A percentile compares a stretch with the other conserved stretches of the same genome.
phyloP scores from a whole-genome alignment of 2,113 vertebrate species.

The Cepphus grylle region DNA sequence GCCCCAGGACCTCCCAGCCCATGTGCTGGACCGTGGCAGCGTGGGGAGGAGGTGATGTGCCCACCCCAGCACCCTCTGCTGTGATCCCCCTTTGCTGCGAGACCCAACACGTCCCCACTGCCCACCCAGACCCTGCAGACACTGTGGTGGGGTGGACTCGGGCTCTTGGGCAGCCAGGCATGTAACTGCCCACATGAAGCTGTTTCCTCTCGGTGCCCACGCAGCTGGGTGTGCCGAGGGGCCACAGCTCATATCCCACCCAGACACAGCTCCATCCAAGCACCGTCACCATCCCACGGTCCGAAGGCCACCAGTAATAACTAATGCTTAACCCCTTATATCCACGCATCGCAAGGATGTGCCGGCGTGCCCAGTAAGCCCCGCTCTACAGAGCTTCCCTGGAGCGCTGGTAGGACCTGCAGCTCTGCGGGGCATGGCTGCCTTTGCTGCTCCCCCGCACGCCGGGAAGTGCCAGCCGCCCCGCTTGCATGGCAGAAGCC shows the following conservation, averaged over 20 bases:
- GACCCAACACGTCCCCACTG: accelerated
- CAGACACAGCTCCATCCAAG: background rate
- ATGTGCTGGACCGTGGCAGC: background rate
- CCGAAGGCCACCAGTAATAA: background rate
- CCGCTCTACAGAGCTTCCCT: conserved; percentile 26
- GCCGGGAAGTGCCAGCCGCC: background rate
- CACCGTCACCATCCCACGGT: accelerated
- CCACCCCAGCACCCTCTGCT: background rate
- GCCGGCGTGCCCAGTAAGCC: conserved; percentile 30
- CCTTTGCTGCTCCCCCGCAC: background rate
- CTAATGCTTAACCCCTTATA: conserved; percentile 1
- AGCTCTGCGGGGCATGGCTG: background rate
- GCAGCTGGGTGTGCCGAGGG: accelerated
- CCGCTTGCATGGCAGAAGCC: conserved; percentile 26
- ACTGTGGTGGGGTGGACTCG: background rate
- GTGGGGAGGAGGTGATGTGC: background rate
- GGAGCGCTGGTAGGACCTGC: conserved; percentile 50
- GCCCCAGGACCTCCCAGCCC: background rate
- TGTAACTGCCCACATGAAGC: accelerated
- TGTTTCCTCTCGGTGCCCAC: background rate
- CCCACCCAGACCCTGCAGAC: background rate
- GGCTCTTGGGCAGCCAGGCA: background rate
- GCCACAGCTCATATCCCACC: accelerated
- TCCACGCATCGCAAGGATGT: background rate
- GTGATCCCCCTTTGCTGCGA: background rate